phyloP scores from a whole-genome alignment of 2,888 invertebrate genomes.

The Phalera bucephala region DNA sequence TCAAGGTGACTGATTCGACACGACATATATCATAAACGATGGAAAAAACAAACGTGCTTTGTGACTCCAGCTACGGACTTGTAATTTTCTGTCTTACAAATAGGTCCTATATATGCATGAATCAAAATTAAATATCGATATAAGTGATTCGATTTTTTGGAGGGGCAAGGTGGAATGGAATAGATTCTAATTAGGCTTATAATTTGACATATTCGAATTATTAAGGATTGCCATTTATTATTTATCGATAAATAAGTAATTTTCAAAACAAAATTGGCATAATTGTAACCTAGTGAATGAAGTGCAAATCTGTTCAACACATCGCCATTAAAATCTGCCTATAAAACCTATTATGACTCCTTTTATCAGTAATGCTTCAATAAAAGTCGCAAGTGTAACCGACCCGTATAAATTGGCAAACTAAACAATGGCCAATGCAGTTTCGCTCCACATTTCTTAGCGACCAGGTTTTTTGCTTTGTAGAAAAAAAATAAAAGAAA shows the following conservation, averaged over 20 bases:
- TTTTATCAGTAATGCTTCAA: slow-evolving; percentile 82
- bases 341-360: slow-evolving; percentile 77
- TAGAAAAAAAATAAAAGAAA: slow-evolving; percentile 63
- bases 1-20: neutral
- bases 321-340: slow-evolving; percentile 75
- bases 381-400: slow-evolving; percentile 81
- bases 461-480: slow-evolving; percentile 69
- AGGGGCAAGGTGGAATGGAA: too few species aligned
- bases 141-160: too few species aligned
- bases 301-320: slow-evolving; percentile 62
- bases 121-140: too few species aligned
- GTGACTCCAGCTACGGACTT: neutral
- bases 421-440: slow-evolving; percentile 80
- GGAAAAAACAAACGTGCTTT: neutral
- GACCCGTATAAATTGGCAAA: slow-evolving; percentile 83
- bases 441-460: slow-evolving; percentile 78
- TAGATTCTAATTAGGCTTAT: too few species aligned
- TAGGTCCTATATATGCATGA: too few species aligned
- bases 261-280: neutral
- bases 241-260: neutral
- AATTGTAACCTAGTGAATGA: slow-evolving; percentile 30
- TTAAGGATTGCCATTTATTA: neutral
- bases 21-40: neutral
- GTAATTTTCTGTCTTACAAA: too few species aligned
- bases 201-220: too few species aligned